Base-by-base conservation (phyloP, 2,888 invertebrate species). In the Fragum sueziense region DNA sequence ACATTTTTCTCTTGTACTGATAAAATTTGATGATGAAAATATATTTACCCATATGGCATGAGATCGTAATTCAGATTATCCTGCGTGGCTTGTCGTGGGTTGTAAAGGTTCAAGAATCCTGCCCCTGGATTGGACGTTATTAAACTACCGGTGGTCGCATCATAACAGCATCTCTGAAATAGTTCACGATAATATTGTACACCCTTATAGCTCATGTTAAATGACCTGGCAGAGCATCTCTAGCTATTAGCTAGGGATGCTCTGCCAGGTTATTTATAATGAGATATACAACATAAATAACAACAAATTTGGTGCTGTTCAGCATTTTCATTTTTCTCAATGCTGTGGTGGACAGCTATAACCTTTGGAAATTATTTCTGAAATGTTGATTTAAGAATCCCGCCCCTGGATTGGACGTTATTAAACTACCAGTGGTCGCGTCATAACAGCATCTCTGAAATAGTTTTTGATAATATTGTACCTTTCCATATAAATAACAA, bases 401-500 rank as follows among this genome's bases (percentile, higher is more conserved):
- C 25, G 74, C 68, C 0, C 74, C 77, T 33, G 74, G 77, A 25
- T 77, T 41, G 2, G 68, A 51, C 20, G 80, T 77, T 33, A 80
- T 70, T 69, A 80, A 51, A 69, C 80, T 77, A 20, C 69, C 62
- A n/a, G 62, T 31, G 0, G 71, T 29, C 22, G 51, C 27, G 6
- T 71, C 71, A 74, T 80, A 80, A 62, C 80, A 80, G 71, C 80
- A 80, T 33, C 68, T 31, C 80, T 80, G 65, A 9, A 74, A 74
- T 20, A 62, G n/a, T n/a, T n/a, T n/a, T n/a, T n/a, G n/a, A n/a
- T 41, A 11, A 41, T 41, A 11, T 14, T 41, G 41, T 14, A 11
- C 9, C 9, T 14, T 17, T 14, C 17, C 41, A 11, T 17, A 9
- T 17, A 41, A 41, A 11, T 41, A 11, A 11, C 41, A 9, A 41